These are phyloP conservation scores for Himalopsyche tibetana DNA, from an alignment of 2,888 invertebrate species.

Conservation along the genomic window DNA sequence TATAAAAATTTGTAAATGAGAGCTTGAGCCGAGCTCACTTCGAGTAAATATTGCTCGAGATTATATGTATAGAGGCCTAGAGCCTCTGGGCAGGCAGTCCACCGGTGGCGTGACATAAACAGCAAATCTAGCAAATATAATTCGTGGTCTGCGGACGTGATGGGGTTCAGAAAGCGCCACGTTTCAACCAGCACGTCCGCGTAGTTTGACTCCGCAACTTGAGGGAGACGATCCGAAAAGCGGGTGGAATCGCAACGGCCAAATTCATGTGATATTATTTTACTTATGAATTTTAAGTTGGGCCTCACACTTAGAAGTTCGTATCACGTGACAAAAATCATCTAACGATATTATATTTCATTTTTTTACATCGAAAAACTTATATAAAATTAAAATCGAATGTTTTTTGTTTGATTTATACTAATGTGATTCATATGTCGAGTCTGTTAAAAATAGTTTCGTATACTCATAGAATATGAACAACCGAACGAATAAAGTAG, in stretches of 20 bases:
- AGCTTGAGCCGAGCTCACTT: neutral
- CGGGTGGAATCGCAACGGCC: neutral
- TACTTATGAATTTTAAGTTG: neutral
- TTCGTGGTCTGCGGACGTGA: constrained; percentile 49
- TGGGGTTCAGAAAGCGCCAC: constrained; percentile 21
- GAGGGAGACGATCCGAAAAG: constrained; percentile 19
- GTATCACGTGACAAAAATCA: neutral
- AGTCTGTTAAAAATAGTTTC: too few relatives aligned
- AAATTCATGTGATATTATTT: constrained; percentile 39
- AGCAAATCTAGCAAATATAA: constrained; percentile 54
- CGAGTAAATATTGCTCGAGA: neutral
- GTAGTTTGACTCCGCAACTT: constrained; percentile 7
- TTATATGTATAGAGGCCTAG: neutral
- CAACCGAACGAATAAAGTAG: too few relatives aligned
- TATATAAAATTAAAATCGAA: too few relatives aligned
- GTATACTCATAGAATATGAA: too few relatives aligned
- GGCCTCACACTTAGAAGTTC: neutral
- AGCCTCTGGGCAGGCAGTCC: neutral
- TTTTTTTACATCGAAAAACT: too few relatives aligned
- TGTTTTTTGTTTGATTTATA: too few relatives aligned
- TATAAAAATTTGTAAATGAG: too few relatives aligned
- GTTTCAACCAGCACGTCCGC: constrained; percentile 44
- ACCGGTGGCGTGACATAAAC: constrained; percentile 52
- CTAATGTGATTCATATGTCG: too few relatives aligned
- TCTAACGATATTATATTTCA: neutral